A percentile compares a stretch with the other conserved stretches of the same genome.
Evolutionary conservation across 2,888 invertebrate species (phyloP).

Genomic region (Thyatira batis): DNA sequence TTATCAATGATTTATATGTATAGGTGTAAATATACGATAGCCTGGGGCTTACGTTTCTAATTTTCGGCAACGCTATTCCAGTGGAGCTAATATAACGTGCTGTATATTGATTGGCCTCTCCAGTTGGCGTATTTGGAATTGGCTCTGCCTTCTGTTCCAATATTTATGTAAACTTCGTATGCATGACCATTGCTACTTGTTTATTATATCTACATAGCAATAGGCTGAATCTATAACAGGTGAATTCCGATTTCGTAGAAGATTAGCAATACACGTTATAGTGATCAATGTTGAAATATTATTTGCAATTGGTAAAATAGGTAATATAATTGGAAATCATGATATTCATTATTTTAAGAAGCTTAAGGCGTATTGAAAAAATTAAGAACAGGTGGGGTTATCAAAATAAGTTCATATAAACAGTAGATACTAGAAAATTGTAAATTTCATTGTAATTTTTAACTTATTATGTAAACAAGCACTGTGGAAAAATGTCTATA

Average conservation of each 20-base stretch:
- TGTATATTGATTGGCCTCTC: neutral
- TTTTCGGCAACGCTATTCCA: neutral
- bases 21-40: conserved; percentile 30
- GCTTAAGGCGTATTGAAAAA: no score
- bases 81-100: neutral
- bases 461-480: no score
- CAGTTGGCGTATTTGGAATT: neutral
- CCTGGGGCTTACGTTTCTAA: neutral
- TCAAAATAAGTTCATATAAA: no score
- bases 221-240: neutral
- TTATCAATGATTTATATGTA: no score
- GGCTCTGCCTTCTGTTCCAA: conserved; percentile 1
- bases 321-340: no score
- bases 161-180: neutral
- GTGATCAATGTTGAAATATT: neutral
- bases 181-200: neutral
- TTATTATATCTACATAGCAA: neutral
- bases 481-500: neutral
- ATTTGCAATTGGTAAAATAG: no score
- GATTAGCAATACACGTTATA: neutral
- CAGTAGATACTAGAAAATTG: no score
- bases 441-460: no score
- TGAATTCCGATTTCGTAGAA: neutral
- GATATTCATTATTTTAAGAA: no score
- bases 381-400: no score